Evolutionary conservation across 2,113 vertebrate genomes (phyloP).

Genomic region (Equus quagga): DNA sequence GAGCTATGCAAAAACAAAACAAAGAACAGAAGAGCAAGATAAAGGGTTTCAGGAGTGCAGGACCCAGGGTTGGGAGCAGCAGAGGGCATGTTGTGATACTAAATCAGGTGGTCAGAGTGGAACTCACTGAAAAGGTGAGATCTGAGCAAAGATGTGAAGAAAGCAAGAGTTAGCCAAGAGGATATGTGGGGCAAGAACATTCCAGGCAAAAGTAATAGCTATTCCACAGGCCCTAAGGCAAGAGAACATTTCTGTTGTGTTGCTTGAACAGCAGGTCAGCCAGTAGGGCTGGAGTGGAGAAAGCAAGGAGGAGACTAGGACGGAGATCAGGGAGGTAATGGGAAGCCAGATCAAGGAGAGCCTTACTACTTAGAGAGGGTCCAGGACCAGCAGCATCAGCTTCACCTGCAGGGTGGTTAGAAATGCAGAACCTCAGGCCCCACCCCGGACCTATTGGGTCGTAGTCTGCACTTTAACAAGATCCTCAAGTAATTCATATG

Average conservation of each 20-base stretch:
- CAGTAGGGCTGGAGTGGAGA: background rate
- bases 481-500: background rate
- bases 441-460: background rate
- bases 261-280: background rate
- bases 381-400: background rate
- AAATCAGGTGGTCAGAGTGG: background rate
- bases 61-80: background rate
- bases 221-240: background rate
- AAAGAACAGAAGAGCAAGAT: background rate
- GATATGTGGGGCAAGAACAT: background rate
- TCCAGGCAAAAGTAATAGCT: background rate
- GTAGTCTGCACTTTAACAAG: background rate
- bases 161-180: background rate
- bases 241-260: background rate
- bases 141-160: slow-evolving; percentile 8
- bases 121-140: slow-evolving; percentile 28
- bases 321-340: background rate
- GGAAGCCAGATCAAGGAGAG: background rate
- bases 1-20: background rate
- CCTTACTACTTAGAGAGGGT: background rate
- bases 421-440: background rate
- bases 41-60: background rate
- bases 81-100: background rate
- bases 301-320: background rate
- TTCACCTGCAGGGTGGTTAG: background rate